Conservation (phyloP, 2,888 invertebrate genomes). For the Stegana nigrithorax region DNA sequence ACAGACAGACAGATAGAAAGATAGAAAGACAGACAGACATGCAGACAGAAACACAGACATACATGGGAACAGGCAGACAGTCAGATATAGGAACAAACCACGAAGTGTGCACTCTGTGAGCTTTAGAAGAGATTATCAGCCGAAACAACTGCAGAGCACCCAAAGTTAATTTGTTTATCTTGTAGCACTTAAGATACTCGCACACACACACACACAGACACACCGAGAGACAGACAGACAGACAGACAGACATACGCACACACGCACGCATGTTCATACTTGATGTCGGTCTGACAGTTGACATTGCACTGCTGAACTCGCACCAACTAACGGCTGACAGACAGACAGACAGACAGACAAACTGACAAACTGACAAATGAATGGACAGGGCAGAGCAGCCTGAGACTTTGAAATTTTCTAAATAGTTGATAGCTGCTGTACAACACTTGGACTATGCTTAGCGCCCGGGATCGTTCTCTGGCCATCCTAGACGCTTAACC, state of each 20-base stretch:
- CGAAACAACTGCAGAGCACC: conserved; percentile 13
- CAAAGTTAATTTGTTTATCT: conserved; percentile 25
- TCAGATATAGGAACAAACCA: neutral
- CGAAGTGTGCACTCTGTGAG: neutral
- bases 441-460: too few species aligned
- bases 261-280: neutral
- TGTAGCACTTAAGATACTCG: conserved; percentile 22
- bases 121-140: conserved; percentile 16
- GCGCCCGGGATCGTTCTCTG: too few species aligned
- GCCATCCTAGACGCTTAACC: too few species aligned
- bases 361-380: neutral
- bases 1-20: too few species aligned
- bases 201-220: neutral
- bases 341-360: neutral
- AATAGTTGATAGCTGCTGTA: too few species aligned
- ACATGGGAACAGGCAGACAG: too few species aligned
- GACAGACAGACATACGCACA: neutral
- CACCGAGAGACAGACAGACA: neutral
- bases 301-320: conserved; percentile 11
- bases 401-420: too few species aligned
- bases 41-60: too few species aligned
- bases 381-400: too few species aligned
- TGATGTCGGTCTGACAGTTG: conserved; percentile 22
- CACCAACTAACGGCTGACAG: neutral
- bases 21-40: too few species aligned